phyloP scores from a whole-genome alignment of 2,797 vertebrate species.

The Channallabes apus region DNA sequence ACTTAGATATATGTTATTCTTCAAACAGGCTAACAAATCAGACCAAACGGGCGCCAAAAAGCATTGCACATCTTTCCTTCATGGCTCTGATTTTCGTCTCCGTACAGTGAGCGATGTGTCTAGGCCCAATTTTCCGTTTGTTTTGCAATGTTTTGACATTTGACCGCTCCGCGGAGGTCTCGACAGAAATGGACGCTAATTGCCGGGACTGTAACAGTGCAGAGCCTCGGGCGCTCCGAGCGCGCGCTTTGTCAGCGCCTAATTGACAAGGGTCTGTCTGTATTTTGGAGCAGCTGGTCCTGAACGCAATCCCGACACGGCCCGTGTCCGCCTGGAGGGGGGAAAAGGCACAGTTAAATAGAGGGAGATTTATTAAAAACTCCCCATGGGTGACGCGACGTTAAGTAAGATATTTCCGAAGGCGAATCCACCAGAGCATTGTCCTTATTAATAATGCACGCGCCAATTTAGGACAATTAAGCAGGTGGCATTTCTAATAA shows the following conservation, averaged over 20 bases:
- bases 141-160: conserved; percentile 70
- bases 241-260: conserved; percentile 95
- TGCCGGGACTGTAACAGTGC: conserved; percentile 90
- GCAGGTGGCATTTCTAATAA: conserved; percentile 84
- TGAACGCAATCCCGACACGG: conserved; percentile 93
- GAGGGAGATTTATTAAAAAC: conserved; percentile 95
- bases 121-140: conserved; percentile 69
- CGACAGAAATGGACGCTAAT: conserved; percentile 97
- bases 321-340: conserved; percentile 87
- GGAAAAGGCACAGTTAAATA: conserved; percentile 88
- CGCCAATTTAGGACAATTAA: conserved; percentile 81
- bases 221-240: conserved; percentile 86
- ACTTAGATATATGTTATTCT: neutral
- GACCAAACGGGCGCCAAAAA: conserved; percentile 3
- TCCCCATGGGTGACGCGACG: conserved; percentile 90
- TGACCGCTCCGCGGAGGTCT: conserved; percentile 86
- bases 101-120: conserved; percentile 4
- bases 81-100: conserved; percentile 13
- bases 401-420: conserved; percentile 87
- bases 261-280: conserved; percentile 99
- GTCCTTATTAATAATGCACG: conserved; percentile 85
- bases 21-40: neutral
- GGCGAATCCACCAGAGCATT: conserved; percentile 75
- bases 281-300: conserved; percentile 99
- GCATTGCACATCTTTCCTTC: neutral